Base-by-base conservation (phyloP, 2,113 vertebrate species). In the Lanius ludovicianus region DNA sequence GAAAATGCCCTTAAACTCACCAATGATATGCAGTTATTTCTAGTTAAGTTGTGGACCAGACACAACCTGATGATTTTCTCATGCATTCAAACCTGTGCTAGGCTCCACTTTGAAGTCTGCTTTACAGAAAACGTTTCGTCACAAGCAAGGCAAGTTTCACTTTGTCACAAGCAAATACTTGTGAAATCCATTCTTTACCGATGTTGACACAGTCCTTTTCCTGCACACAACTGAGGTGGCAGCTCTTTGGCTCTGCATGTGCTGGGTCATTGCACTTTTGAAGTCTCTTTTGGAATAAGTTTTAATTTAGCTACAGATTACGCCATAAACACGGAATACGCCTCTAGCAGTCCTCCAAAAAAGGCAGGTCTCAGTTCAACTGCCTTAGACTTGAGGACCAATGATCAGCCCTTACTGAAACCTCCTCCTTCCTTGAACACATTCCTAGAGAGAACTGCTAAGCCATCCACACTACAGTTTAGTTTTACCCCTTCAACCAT, bases 271-370 rank as follows among this genome's bases (percentile, higher is more conserved):
- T 8, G 19, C 68, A 60, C 74, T 93, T 13, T 28, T 71, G 24
- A 82, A 79, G 53, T 23, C 23, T 77, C 67, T 35, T 71, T 20
- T 17, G 46, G 17, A 62, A 35, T 37, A 55, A 50, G 78, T 22
- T 79, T 80, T 86, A 69, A n/a, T 83, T 86, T 84, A 92, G 85
- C 59, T 80, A 69, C 49, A 42, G 46, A 64, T 76, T 80, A 87
- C 4, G 27, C 27, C 68, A 0, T 53, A 76, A 83, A 85, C 55
- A 90, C 0, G 0, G 41, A 82, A 49, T 37, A 87, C 0, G 0
- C 16, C 46, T 83, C 75, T 41, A 90, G 44, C 8, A 79, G 31
- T 11, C 50, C 53, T 74, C 68, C 3, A 5, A 57, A 79, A 88
- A 62, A 80, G 21, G 15, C 57, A 84, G 27, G 62, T 37, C 47